Evolutionary conservation across 2,888 invertebrate species (phyloP), one percentile per base, ranked within the genome.

Genomic region (Diplazon laetatorius): DNA sequence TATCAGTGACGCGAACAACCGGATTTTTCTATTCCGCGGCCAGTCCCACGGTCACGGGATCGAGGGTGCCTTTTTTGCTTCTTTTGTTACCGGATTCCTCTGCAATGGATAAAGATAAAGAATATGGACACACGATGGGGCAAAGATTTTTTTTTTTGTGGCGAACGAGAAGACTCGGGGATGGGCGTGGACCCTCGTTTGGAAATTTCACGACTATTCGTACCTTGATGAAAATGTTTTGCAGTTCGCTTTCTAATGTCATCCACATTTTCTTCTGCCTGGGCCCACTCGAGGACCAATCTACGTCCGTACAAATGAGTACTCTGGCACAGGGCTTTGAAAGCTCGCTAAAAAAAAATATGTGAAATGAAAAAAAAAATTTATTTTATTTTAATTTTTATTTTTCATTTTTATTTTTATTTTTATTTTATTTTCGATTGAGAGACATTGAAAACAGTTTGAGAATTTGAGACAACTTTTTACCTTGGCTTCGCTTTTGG

Each of bases 231-330:
- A 82, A 93, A 94, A 86, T 93, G 93, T 88, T 95, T 93, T 0
- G 97, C 97, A 0, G 98, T 97, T 86, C 97, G 94, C 92, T 96
- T 97, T 79, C 98, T 93, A 75, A 99, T 92, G 80, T 95, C 94
- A 12, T 95, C 95, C 6, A 99, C 93, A 80, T 94, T 94, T 88
- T 96, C 96, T 39, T 95, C 94, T 60, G 95, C 93, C 72, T 96
- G 94, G 0, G 98, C 97, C 99, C 99, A 99, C 92, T 99, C 99
- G 76, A 99, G 92, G 0, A 98, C 98, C 85, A 99, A 92, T 70
- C 99, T 93, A 82, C 99, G 93, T 0, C 99, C 99, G 91, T 98
- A 99, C 91, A 99, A 95, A 94, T 99, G 99, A 69, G 99, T 99
- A 86, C 98, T 98, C 90, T 97, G 97, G 84, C 96, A 95, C n/a